These are phyloP conservation scores for Crepidodera aurea DNA, from an alignment of 2,888 invertebrate species.

Conservation along the genomic window DNA sequence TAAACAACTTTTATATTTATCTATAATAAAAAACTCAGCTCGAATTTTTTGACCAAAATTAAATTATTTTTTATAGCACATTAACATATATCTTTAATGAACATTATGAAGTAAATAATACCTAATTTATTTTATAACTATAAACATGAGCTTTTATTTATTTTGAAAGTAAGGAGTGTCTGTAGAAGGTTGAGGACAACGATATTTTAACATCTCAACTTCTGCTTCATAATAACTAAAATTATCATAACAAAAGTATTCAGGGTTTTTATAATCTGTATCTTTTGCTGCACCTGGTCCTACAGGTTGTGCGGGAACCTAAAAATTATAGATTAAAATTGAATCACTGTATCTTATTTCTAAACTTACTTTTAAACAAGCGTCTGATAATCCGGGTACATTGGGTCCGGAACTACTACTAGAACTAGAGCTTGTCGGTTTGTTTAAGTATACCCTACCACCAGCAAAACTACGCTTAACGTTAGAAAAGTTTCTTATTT, in stretches of 20 bases:
- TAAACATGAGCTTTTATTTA: slow-evolving; percentile 10
- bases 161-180: slow-evolving; percentile 44
- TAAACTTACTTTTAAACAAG: slow-evolving; percentile 61
- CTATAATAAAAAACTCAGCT: too few relatives aligned
- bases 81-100: too few relatives aligned
- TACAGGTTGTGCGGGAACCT: slow-evolving; percentile 65
- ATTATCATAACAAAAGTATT: slow-evolving; percentile 83
- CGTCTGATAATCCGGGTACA: slow-evolving; percentile 73
- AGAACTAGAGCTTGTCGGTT: slow-evolving; percentile 1
- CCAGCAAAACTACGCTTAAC: not conserved
- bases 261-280: slow-evolving; percentile 80
- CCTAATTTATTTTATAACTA: not conserved
- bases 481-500: slow-evolving; percentile 1
- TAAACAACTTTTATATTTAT: too few relatives aligned
- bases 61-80: too few relatives aligned
- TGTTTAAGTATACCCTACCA: slow-evolving; percentile 6
- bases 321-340: not conserved
- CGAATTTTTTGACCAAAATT: too few relatives aligned
- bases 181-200: slow-evolving; percentile 79
- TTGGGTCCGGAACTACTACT: slow-evolving; percentile 48
- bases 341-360: not conserved
- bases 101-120: too few relatives aligned
- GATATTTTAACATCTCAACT: slow-evolving; percentile 81
- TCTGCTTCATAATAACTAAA: slow-evolving; percentile 85
- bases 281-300: slow-evolving; percentile 76